Evolutionary conservation across 1,140 invertebrate species (phyloP).

Genomic region (Heliconius nattereri): DNA sequence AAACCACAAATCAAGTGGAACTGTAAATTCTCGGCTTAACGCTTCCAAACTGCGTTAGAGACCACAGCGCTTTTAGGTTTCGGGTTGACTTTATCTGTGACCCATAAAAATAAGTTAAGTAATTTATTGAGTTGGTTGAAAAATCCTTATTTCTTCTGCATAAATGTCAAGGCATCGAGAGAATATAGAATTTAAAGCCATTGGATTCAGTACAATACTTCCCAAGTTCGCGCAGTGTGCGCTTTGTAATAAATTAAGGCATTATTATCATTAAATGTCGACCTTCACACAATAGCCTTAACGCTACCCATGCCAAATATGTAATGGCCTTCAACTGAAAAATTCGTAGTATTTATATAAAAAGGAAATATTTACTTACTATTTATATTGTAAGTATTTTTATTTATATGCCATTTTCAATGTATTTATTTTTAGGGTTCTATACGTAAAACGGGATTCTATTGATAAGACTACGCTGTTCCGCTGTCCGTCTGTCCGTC

Average conservation of each 20-base stretch:
- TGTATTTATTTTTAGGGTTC: not conserved
- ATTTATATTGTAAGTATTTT: not conserved
- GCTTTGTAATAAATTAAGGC: not conserved
- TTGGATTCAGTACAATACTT: not conserved
- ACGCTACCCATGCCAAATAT: constrained; percentile 30
- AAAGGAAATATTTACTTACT: not conserved
- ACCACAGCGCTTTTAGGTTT: constrained; percentile 34
- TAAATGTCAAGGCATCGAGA: not conserved
- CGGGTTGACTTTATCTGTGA: constrained; percentile 16
- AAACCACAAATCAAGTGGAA: constrained; percentile 54
- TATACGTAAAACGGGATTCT: too few species aligned
- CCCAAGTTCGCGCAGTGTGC: not conserved
- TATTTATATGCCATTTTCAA: not conserved
- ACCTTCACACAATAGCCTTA: constrained; percentile 29
- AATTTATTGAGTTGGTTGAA: not conserved
- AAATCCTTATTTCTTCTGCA: too few species aligned
- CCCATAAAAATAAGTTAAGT: constrained; percentile 19
- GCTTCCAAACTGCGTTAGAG: constrained; percentile 43
- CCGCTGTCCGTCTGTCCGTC: too few species aligned
- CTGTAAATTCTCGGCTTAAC: constrained; percentile 43
- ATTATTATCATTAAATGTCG: constrained; percentile 11
- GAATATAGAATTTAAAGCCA: not conserved
- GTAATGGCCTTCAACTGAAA: constrained; percentile 32
- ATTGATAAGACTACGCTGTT: too few species aligned
- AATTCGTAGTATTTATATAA: not conserved